Conservation (phyloP, 2,113 vertebrate species). For the Oreochromis niloticus region DNA sequence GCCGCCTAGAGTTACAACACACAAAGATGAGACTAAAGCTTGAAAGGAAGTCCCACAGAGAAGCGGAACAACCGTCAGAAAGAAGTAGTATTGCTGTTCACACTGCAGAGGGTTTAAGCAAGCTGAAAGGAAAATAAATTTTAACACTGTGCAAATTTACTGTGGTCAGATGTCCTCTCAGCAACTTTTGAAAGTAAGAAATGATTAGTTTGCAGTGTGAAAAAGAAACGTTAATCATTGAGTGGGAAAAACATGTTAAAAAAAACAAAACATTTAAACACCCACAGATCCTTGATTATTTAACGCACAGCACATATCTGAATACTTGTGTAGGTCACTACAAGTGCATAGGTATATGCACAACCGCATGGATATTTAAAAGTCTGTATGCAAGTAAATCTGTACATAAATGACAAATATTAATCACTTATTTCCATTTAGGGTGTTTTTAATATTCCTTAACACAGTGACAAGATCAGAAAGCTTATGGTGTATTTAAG, state of each 20-base stretch:
- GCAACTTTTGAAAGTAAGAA: background rate
- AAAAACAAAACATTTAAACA: background rate
- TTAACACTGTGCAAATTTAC: background rate
- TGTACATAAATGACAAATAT: background rate
- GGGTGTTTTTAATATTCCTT: background rate
- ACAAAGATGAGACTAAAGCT: background rate
- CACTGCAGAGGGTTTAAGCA: background rate
- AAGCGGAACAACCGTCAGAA: background rate
- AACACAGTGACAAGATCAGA: background rate
- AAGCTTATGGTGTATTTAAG: background rate
- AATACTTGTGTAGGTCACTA: background rate
- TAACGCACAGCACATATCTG: background rate
- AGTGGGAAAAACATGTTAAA: background rate
- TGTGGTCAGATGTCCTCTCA: background rate
- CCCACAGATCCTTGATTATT: background rate
- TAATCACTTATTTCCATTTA: background rate
- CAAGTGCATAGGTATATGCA: background rate
- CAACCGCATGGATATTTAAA: background rate
- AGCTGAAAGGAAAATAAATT: background rate
- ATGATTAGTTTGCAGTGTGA: background rate
- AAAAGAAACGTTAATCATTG: background rate
- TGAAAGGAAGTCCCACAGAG: background rate
- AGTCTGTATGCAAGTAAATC: background rate
- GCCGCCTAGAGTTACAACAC: slow-evolving; percentile 7
- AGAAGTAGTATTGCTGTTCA: background rate